Evolutionary conservation across 2,888 invertebrate species (phyloP), one percentile per base, ranked within the genome.

Genomic region (Spilosoma lubricipeda): DNA sequence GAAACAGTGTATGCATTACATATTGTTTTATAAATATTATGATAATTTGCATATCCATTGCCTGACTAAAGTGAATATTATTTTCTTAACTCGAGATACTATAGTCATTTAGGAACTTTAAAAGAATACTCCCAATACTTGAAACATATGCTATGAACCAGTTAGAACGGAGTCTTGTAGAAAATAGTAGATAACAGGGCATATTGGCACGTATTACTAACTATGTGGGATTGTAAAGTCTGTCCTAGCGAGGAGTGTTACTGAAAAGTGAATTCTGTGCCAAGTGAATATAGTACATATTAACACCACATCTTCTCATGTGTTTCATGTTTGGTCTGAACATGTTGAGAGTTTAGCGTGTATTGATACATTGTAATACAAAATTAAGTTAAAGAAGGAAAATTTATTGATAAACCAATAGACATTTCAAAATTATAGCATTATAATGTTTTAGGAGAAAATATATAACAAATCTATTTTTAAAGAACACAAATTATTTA

Each of bases 141-240:
- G 7, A 67, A 48, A 73, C 52, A 71, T n/a, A 48, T 69, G 30
- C 42, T 66, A 71, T 33, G 75, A 70, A 65, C 85, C 86, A 85
- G 86, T 84, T 79, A 81, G 73, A 71, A 74, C 80, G 84, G 82
- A 84, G 79, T 74, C 65, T 75, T 73, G 66, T 68, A 78, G 67
- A 78, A 76, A 70, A 77, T 70, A 70, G 71, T 78, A 82, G 63
- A 83, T 70, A 66, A 72, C 74, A 76, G 86, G 80, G 82, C 76
- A 72, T 76, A 72, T 56, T 70, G 80, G 78, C 80, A 81, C 84
- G 75, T 76, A 70, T 70, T 70, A 84, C 90, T 91, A 91, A 86
- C 91, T 91, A 91, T 82, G 86, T 91, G 88, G 87, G 87, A 88
- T 77, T 92, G 92, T 92, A 85, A 59, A 92, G 91, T 92, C 90